A percentile compares a stretch with the other conserved stretches of the same genome.
phyloP scores from a whole-genome alignment of 2,113 vertebrate species.

The Pipra filicauda region DNA sequence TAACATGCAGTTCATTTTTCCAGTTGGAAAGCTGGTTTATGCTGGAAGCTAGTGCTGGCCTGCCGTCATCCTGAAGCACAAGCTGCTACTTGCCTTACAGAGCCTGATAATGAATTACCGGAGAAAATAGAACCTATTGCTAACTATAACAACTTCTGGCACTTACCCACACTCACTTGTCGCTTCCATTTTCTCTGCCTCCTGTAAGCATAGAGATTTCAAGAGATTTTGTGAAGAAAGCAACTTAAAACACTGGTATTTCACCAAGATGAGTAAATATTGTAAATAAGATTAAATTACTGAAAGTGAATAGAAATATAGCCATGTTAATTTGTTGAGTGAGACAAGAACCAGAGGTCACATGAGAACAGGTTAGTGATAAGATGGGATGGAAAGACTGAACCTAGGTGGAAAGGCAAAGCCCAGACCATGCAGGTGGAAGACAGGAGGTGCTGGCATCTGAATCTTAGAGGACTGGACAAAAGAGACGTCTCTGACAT shows the following conservation, averaged over 20 bases:
- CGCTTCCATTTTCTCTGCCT: background rate
- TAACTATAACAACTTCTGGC: background rate
- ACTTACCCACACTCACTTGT: background rate
- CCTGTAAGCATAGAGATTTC: background rate
- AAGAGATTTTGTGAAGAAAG: background rate
- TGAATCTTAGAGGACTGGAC: background rate
- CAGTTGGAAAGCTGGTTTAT: background rate
- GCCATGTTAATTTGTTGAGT: background rate
- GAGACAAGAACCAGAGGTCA: background rate
- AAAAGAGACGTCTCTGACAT: background rate
- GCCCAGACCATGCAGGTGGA: background rate
- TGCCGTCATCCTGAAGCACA: background rate
- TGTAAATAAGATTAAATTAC: background rate
- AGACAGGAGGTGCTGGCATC: rapidly evolving
- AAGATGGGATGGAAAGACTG: background rate
- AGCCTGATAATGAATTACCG: background rate
- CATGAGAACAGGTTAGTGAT: background rate
- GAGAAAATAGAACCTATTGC: background rate
- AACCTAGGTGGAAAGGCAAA: background rate
- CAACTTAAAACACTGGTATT: background rate
- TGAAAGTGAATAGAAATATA: background rate
- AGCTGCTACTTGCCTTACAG: background rate
- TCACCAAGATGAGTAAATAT: background rate
- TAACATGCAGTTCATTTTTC: background rate
- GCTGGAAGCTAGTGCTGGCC: background rate